phyloP scores from a whole-genome alignment of 1,140 invertebrate species.

The Pissodes strobi region DNA sequence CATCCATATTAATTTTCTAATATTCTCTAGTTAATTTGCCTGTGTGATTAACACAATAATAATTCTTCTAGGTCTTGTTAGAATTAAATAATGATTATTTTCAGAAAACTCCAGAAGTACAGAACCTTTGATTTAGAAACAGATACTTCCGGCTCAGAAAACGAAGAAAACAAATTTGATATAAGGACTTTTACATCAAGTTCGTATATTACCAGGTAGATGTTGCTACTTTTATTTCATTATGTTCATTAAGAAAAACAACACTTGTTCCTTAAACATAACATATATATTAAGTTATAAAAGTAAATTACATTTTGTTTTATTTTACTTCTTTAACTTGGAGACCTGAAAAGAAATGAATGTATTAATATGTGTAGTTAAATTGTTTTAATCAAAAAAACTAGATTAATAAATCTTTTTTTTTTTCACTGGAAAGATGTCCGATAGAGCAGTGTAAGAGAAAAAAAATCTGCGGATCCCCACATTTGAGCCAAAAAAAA shows the following conservation, averaged over 20 bases:
- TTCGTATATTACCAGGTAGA: slow-evolving; percentile 13
- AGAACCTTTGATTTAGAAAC: slow-evolving; percentile 33
- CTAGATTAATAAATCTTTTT: no score
- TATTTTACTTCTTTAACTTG: slow-evolving; percentile 84
- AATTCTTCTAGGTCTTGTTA: not conserved
- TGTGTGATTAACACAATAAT: not conserved
- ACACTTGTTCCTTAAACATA: slow-evolving; percentile 9
- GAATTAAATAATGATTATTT: no score
- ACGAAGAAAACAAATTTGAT: slow-evolving; percentile 44
- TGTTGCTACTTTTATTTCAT: not conserved
- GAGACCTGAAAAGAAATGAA: slow-evolving; percentile 67
- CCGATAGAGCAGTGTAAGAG: no score
- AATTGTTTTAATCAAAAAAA: no score
- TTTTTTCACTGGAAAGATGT: no score
- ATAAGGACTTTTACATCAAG: slow-evolving; percentile 31
- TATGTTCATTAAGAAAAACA: not conserved
- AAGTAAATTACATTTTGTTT: slow-evolving; percentile 42
- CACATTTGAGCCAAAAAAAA: no score
- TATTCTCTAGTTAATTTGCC: no score
- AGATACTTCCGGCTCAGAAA: slow-evolving; percentile 38
- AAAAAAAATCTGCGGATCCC: no score
- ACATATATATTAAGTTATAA: slow-evolving; percentile 28
- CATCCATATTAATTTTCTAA: no score
- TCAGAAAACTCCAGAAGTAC: slow-evolving; percentile 26
- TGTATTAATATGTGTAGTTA: no score